These are phyloP conservation scores for Lineus longissimus DNA, from an alignment of 1,140 invertebrate species.

Conservation along the genomic window DNA sequence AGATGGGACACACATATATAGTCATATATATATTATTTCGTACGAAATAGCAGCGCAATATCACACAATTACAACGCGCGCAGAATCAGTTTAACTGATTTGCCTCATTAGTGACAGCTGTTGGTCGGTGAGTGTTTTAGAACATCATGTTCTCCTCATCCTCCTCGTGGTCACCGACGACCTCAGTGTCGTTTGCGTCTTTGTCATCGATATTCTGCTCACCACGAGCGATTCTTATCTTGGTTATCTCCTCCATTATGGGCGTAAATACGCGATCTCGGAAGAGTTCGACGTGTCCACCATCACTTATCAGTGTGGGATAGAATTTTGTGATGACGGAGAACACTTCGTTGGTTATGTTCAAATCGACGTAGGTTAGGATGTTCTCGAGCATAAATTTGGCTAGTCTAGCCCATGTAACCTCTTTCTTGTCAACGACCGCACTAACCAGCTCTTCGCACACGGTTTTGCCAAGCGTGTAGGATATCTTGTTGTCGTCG, in stretches of 20 bases:
- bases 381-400: background rate
- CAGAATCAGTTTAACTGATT: too few species aligned
- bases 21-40: too few species aligned
- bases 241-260: background rate
- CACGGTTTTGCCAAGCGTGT: background rate
- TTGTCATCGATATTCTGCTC: too few species aligned
- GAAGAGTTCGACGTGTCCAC: background rate
- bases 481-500: background rate
- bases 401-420: background rate
- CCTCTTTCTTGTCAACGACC: background rate
- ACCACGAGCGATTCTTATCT: too few species aligned
- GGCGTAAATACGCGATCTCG: background rate
- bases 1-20: too few species aligned
- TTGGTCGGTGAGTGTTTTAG: too few species aligned
- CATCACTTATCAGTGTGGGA: background rate
- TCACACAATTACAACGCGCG: too few species aligned
- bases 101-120: too few species aligned
- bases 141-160: too few species aligned
- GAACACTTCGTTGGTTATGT: background rate
- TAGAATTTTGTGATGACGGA: background rate
- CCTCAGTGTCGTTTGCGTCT: too few species aligned
- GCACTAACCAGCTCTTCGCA: background rate
- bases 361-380: background rate
- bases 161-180: too few species aligned
- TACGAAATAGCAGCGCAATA: too few species aligned